Conservation (phyloP, 1,140 invertebrate species). For the Zaprionus tsacasi region DNA sequence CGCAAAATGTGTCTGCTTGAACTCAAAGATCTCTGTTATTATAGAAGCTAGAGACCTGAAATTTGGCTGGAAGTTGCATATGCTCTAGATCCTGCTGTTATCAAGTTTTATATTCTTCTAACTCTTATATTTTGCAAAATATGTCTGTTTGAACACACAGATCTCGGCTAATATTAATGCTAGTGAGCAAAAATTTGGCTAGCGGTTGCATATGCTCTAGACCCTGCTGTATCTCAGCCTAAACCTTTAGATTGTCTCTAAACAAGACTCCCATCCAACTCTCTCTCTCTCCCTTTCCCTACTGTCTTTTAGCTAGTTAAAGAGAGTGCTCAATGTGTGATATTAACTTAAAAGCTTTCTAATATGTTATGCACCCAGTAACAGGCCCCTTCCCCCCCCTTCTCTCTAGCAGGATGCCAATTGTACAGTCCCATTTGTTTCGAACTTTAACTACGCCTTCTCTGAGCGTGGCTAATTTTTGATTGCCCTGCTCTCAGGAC, state of each 20-base stretch:
- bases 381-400: background rate
- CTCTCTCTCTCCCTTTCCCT: background rate
- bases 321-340: background rate
- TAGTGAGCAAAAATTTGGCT: rapidly evolving
- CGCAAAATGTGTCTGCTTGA: background rate
- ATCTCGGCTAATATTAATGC: background rate
- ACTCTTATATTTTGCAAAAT: no score
- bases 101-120: no score
- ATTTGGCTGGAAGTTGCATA: no score
- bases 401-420: background rate
- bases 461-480: conserved; percentile 46
- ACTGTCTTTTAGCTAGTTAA: background rate
- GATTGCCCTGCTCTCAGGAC: conserved; percentile 32
- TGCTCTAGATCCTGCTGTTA: no score
- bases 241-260: background rate
- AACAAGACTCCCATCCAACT: background rate
- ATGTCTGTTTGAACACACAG: background rate
- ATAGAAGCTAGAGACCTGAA: no score
- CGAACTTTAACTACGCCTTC: conserved; percentile 14
- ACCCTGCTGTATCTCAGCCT: background rate
- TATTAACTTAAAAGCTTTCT: background rate
- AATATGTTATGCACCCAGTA: conserved; percentile 4
- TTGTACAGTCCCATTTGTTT: background rate
- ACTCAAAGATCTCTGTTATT: background rate
- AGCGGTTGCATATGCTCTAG: background rate